A percentile compares a stretch with the other conserved stretches of the same genome.
Conservation (phyloP, 2,888 invertebrate genomes). For the Stenodera caucasica region DNA sequence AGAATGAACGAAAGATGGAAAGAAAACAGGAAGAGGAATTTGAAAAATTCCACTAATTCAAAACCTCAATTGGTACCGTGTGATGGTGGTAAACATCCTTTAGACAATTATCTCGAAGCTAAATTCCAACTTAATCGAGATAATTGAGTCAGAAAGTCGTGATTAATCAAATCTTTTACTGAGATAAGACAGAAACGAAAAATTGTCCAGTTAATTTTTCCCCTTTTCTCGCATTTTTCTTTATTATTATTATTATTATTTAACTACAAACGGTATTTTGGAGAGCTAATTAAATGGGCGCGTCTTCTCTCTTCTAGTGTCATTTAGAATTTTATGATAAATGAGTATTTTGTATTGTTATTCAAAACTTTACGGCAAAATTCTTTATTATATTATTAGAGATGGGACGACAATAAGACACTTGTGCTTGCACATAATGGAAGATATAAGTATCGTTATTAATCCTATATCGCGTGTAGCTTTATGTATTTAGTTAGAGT, state of each 20-base stretch:
- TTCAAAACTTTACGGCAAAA: conserved; percentile 19
- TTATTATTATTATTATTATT: neutral
- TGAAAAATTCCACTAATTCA: neutral
- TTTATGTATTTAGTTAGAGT: conserved; percentile 8
- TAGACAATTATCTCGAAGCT: neutral
- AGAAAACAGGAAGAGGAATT: no score
- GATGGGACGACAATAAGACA: conserved; percentile 39
- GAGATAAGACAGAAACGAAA: neutral
- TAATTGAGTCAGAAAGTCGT: neutral
- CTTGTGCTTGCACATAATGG: conserved; percentile 38
- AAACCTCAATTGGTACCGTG: neutral
- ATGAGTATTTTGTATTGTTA: conserved; percentile 17
- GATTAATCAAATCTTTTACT: neutral
- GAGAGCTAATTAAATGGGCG: conserved; percentile 13
- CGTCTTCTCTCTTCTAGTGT: neutral
- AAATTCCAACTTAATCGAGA: neutral
- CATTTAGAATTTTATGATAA: conserved; percentile 13
- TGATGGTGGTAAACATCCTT: neutral
- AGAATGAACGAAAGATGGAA: no score
- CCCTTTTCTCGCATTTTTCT: neutral
- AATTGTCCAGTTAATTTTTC: conserved; percentile 1
- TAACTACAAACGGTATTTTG: neutral
- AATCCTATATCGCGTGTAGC: conserved; percentile 42
- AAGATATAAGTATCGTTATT: conserved; percentile 46
- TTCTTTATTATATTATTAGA: conserved; percentile 16